Evolutionary conservation across 2,113 vertebrate species (phyloP).

Genomic region (Ctenodactylus gundi): DNA sequence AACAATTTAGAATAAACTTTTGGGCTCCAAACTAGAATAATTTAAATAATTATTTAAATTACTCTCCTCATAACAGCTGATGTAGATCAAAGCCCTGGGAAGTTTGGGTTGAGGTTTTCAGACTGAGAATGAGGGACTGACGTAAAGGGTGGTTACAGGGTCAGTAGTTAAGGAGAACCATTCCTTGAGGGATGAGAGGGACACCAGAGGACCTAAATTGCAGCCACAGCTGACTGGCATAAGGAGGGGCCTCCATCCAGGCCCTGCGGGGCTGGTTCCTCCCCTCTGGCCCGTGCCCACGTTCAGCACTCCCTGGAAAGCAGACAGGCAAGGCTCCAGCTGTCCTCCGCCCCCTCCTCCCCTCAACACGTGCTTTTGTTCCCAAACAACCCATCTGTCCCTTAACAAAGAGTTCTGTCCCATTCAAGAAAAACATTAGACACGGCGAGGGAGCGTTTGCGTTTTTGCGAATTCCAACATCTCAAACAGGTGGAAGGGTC

Average conservation of each 20-base stretch:
- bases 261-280: neutral
- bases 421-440: neutral
- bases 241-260: neutral
- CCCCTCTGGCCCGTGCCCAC: neutral
- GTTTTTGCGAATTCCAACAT: neutral
- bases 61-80: neutral
- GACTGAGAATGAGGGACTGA: neutral
- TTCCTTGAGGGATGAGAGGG: neutral
- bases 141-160: neutral
- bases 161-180: neutral
- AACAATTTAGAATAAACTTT: conserved; percentile 6
- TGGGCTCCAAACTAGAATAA: neutral
- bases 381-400: neutral
- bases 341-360: neutral
- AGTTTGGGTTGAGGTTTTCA: neutral
- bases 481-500: neutral
- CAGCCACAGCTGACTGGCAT: no score
- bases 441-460: neutral
- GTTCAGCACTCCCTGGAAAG: neutral
- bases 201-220: neutral
- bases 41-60: neutral
- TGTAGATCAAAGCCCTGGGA: neutral
- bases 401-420: neutral
- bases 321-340: neutral
- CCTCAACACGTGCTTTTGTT: neutral